phyloP scores from a whole-genome alignment of 2,113 vertebrate species.

The Hemiscyllium ocellatum region DNA sequence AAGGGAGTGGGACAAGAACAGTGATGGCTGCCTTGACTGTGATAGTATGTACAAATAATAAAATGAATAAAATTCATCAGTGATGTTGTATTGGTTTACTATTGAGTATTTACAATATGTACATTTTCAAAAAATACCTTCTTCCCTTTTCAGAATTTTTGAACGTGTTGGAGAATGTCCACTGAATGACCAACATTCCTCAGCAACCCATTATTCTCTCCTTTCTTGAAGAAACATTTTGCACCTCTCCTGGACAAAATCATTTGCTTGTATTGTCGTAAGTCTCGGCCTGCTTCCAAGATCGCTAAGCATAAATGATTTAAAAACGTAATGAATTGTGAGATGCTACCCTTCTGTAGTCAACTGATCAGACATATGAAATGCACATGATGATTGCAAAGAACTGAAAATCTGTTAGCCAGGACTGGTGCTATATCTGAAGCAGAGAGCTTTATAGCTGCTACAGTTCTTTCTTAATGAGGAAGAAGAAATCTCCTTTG shows the following conservation, averaged over 20 bases:
- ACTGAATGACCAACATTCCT: constrained; percentile 35
- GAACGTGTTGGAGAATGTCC: background rate
- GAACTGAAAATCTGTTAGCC: background rate
- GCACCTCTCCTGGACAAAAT: background rate
- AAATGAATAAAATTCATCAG: background rate
- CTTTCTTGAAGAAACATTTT: background rate
- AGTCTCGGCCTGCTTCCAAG: background rate
- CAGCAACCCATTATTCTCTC: background rate
- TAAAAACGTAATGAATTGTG: background rate
- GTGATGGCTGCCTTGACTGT: constrained; percentile 83
- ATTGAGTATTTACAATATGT: background rate
- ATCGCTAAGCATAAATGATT: background rate
- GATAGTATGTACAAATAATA: constrained; percentile 52
- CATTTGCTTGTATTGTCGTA: background rate
- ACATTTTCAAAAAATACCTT: background rate
- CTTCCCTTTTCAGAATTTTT: constrained; percentile 4
- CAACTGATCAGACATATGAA: constrained; percentile 1
- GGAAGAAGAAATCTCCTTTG: no score
- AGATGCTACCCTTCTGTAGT: background rate
- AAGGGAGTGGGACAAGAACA: constrained; percentile 93
- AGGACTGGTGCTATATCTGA: background rate
- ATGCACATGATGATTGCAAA: background rate
- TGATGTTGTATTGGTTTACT: background rate
- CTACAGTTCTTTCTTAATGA: no score
- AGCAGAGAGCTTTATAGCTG: background rate